These are phyloP conservation scores for Erebia ligea DNA, from an alignment of 2,888 invertebrate genomes.

Conservation along the genomic window DNA sequence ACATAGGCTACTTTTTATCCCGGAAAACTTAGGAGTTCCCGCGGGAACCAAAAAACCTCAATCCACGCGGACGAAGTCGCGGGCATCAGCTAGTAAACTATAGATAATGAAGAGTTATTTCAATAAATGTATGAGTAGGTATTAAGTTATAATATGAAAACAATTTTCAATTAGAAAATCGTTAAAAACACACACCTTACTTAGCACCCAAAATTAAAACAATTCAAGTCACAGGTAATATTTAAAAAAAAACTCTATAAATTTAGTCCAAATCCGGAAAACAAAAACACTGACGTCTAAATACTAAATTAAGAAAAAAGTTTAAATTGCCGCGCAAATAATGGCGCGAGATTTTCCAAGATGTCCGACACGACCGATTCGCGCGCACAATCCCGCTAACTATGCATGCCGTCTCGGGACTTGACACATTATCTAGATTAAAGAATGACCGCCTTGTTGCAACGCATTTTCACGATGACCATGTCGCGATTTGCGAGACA, in stretches of 20 bases:
- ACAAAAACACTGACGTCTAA: background rate
- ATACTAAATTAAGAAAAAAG: conserved; percentile 10
- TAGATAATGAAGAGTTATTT: too few species aligned
- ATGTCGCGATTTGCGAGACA: conserved; percentile 54
- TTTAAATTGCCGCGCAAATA: conserved; percentile 38
- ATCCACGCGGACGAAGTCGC: too few species aligned
- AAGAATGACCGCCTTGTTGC: conserved; percentile 50
- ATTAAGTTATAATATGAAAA: too few species aligned
- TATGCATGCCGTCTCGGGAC: conserved; percentile 55
- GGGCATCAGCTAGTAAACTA: too few species aligned
- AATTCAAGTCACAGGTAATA: background rate
- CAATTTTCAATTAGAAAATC: background rate
- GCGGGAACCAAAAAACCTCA: too few species aligned
- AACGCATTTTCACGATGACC: conserved; percentile 65
- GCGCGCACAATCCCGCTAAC: conserved; percentile 59
- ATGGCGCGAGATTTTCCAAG: conserved; percentile 51
- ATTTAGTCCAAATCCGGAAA: background rate
- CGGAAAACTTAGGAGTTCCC: too few species aligned
- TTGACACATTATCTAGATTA: conserved; percentile 76
- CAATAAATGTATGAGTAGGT: too few species aligned
- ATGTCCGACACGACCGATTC: conserved; percentile 59
- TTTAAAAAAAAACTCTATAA: background rate
- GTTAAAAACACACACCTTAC: conserved; percentile 24
- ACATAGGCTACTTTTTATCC: too few species aligned
- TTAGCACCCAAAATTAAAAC: background rate